These are phyloP conservation scores for Pipistrellus kuhlii DNA, from an alignment of 2,797 vertebrate genomes.

Conservation along the genomic window DNA sequence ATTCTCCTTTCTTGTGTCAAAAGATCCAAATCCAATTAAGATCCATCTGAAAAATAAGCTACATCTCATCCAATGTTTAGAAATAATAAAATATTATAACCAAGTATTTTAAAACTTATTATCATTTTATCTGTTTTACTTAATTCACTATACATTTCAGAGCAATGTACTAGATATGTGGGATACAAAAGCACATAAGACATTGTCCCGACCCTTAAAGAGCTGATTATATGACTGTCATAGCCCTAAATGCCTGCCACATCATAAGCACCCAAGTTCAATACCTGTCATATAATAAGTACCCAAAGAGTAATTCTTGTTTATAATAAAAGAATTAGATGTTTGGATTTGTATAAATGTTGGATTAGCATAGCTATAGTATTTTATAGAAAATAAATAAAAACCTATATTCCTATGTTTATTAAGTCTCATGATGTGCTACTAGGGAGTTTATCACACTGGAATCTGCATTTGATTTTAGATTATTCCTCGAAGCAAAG, in stretches of 20 bases:
- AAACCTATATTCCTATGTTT: background rate
- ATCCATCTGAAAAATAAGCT: constrained; percentile 49
- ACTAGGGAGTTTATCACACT: background rate
- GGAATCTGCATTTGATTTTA: background rate
- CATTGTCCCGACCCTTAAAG: background rate
- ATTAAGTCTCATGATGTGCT: background rate
- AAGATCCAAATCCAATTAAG: constrained; percentile 58
- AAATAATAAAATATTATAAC: constrained; percentile 43
- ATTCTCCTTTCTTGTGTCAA: constrained; percentile 52
- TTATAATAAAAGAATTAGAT: constrained; percentile 12
- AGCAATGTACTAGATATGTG: background rate
- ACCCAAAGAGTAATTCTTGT: background rate
- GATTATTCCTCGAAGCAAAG: background rate
- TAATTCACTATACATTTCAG: constrained; percentile 40
- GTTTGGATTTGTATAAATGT: constrained; percentile 12
- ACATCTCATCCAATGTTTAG: constrained; percentile 41
- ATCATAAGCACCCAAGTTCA: background rate
- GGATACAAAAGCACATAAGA: background rate
- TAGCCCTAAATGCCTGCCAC: background rate
- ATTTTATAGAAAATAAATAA: background rate
- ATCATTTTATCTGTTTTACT: background rate
- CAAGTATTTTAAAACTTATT: constrained; percentile 2
- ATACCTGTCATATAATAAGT: background rate
- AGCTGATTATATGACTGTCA: background rate
- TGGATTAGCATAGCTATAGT: background rate